Conservation (phyloP, 2,888 invertebrate genomes). For the Aleiodes alternator region DNA sequence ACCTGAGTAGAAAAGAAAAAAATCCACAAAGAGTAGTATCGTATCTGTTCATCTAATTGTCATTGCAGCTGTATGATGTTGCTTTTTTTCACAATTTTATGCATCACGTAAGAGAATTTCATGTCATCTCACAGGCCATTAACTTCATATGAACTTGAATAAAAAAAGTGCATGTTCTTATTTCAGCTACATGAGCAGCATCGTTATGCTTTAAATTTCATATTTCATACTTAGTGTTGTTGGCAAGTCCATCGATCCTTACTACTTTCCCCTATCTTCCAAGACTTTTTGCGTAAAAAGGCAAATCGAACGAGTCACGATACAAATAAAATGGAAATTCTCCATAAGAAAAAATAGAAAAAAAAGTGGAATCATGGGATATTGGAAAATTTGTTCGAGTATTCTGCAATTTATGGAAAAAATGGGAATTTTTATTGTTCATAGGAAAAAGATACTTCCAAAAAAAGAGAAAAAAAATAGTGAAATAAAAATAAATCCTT, state of each 20-base stretch:
- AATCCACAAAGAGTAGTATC: too few relatives aligned
- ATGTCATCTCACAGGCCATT: neutral
- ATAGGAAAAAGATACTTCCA: neutral
- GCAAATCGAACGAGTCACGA: too few relatives aligned
- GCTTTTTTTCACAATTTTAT: too few relatives aligned
- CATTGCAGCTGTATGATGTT: too few relatives aligned
- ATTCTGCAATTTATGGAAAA: too few relatives aligned
- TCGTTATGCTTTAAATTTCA: conserved; percentile 1
- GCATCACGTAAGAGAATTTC: neutral
- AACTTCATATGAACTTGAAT: neutral
- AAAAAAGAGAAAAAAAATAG: neutral
- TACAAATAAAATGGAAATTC: neutral
- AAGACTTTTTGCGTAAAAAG: too few relatives aligned
- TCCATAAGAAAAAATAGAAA: neutral
- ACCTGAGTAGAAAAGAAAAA: too few relatives aligned
- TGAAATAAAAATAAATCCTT: neutral
- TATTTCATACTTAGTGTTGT: conserved; percentile 18
- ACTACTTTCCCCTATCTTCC: neutral
- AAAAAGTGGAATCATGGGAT: neutral
- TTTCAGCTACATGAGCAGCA: conserved; percentile 10
- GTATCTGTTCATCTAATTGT: too few relatives aligned
- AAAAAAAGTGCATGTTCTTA: neutral
- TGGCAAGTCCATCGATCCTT: neutral
- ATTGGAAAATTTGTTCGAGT: too few relatives aligned
- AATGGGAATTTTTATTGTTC: conserved; percentile 27